A percentile compares a stretch with the other conserved stretches of the same genome.
These are phyloP conservation scores for Drosophila nr. perissopoda DNA, from an alignment of 2,888 invertebrate genomes.

Conservation along the genomic window DNA sequence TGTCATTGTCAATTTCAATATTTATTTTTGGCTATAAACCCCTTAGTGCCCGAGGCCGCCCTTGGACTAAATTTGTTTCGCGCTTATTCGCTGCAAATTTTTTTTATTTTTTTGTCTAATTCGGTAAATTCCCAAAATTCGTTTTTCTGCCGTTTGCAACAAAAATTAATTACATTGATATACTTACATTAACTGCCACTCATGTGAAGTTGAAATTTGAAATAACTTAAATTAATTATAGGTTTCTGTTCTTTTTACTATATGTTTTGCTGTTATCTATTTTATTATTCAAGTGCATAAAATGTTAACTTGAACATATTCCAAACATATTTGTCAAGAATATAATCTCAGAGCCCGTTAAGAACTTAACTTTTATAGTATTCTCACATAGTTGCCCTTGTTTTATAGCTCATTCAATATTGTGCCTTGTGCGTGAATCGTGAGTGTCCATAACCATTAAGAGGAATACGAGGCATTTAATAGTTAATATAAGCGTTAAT, in stretches of 20 bases:
- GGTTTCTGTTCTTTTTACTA: not conserved
- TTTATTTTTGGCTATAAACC: not conserved
- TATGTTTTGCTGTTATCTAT: not conserved
- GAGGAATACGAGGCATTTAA: not conserved
- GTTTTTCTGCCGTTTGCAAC: not conserved
- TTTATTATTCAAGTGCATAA: not conserved
- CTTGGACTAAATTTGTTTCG: not conserved
- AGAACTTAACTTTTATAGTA: not conserved
- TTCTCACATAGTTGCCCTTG: not conserved
- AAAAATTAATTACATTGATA: not conserved
- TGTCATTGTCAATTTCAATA: not conserved
- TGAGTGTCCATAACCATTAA: not conserved
- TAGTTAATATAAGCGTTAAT: not conserved
- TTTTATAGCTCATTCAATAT: not conserved
- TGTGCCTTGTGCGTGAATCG: not conserved
- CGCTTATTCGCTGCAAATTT: not conserved
- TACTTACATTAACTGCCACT: not conserved
- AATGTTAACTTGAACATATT: not conserved
- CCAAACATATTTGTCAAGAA: not conserved
- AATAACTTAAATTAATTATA: not conserved
- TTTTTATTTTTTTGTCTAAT: not conserved
- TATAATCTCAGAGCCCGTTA: not conserved
- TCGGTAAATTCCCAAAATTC: not conserved
- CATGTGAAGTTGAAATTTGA: too few species aligned
- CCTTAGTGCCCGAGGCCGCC: not conserved